Base-by-base conservation (phyloP, 2,797 vertebrate genomes). In the Sciurus carolinensis region DNA sequence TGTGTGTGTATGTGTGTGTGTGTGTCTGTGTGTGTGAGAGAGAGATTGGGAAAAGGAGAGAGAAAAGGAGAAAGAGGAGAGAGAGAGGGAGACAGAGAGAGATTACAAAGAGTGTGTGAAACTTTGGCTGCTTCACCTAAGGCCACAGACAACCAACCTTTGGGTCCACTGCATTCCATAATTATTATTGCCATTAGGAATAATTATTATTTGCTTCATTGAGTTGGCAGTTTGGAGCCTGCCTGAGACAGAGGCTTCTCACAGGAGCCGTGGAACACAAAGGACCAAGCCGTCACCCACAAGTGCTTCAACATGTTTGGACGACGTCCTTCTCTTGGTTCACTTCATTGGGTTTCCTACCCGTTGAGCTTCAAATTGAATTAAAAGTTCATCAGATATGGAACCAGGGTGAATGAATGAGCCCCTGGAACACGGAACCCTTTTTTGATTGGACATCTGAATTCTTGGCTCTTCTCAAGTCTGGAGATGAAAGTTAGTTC, bases 151-250 rank as follows among this genome's bases (percentile, higher is more conserved):
- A 97, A 66, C 82, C 87, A 90, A 79, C 72, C 87, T 93, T 82
- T 75, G 87, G 87, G 94, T 94, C 87, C 50, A 36, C 66, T 22
- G 54, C n/a, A 7, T 97, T 97, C 91, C 85, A 18, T 97, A 96
- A 96, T 97, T 97, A 97, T 94, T 96, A 97, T 97, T 97, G 96
- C 96, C 95, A 96, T 98, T 97, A 97, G 90, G 57, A 97, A 93
- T 98, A 97, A 98, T 96, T 97, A 97, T 98, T 97, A 97, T 97
- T 97, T 97, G 95, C 85, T 82, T 79, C 44, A 24, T 90, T 90
- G 77, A 93, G 95, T 77, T 97, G 96, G 96, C 97, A 96, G 83
- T 96, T 97, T 94, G 95, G 93, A 97, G 84, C 87, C 89, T 96
- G 97, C 93, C 90, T 90, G 85, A 96, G 81, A 97, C 90, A 44